Evolutionary conservation across 30 jellyfish, hydroid and myxozoan genomes (phyloP).

Genomic region (Turritopsis dohrnii): DNA sequence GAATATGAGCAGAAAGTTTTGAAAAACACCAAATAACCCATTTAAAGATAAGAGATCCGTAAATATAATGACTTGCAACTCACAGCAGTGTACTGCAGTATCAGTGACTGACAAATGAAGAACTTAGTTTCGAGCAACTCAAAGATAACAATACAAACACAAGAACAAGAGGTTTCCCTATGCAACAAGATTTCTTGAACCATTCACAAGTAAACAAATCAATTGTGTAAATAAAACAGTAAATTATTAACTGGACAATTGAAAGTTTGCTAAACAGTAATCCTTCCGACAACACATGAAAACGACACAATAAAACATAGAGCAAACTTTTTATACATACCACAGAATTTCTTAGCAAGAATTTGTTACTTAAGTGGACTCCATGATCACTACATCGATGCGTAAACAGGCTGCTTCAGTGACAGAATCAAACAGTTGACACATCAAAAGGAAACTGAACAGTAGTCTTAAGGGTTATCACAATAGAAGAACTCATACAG

Average conservation of each 20-base stretch:
- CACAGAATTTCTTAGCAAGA: not conserved
- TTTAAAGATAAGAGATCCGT: not conserved
- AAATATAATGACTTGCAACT: not conserved
- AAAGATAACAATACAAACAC: not conserved
- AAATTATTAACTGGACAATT: not conserved
- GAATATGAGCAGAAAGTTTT: conserved; percentile 10
- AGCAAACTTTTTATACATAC: not conserved
- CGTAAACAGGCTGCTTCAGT: not conserved
- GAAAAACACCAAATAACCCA: not conserved
- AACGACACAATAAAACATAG: not conserved
- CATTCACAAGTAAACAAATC: not conserved
- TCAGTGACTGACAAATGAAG: not conserved
- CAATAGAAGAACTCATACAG: not conserved
- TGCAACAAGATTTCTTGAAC: not conserved
- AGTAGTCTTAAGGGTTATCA: not conserved
- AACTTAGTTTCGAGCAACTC: not conserved
- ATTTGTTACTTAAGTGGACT: not conserved
- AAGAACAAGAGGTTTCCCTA: not conserved
- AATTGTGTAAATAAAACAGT: not conserved
- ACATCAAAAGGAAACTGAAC: not conserved
- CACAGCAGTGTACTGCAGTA: too few relatives aligned
- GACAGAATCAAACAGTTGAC: not conserved
- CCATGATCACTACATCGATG: not conserved
- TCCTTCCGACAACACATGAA: not conserved
- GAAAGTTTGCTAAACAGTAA: not conserved